Conservation (phyloP, 2,888 invertebrate genomes). For the Dicyrtomina minuta region DNA sequence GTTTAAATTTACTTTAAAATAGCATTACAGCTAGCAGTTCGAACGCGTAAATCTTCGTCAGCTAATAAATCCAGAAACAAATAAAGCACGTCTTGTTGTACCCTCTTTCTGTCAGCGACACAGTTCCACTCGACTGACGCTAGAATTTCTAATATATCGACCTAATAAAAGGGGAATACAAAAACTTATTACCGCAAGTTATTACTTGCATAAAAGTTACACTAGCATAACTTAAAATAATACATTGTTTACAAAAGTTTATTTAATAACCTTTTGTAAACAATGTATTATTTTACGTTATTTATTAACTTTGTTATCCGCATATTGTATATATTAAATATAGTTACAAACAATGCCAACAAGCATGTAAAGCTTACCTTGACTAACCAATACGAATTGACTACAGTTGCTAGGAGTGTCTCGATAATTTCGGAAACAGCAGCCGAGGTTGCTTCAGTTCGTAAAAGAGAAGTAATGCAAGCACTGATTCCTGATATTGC, state of each 20-base stretch:
- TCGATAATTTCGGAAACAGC: constrained; percentile 64
- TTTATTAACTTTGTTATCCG: too few relatives aligned
- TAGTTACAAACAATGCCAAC: too few relatives aligned
- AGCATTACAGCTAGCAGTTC: constrained; percentile 69
- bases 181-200: too few relatives aligned
- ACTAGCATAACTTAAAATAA: constrained; percentile 20
- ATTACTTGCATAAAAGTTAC: too few relatives aligned
- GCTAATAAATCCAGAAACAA: constrained; percentile 67
- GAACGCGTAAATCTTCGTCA: constrained; percentile 76
- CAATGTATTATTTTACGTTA: too few relatives aligned
- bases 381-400: constrained; percentile 81
- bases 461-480: constrained; percentile 64
- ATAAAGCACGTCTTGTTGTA: constrained; percentile 64
- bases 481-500: constrained; percentile 65
- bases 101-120: constrained; percentile 51
- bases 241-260: constrained; percentile 17
- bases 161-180: too few relatives aligned
- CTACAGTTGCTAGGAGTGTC: constrained; percentile 65
- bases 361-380: constrained; percentile 63
- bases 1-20: constrained; percentile 63
- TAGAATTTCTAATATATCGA: constrained; percentile 67
- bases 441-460: constrained; percentile 63
- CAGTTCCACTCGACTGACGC: constrained; percentile 55
- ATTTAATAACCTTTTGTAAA: background rate
- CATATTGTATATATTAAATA: too few relatives aligned